Conservation (phyloP, 1,140 invertebrate genomes). For the Habropoda laboriosa region DNA sequence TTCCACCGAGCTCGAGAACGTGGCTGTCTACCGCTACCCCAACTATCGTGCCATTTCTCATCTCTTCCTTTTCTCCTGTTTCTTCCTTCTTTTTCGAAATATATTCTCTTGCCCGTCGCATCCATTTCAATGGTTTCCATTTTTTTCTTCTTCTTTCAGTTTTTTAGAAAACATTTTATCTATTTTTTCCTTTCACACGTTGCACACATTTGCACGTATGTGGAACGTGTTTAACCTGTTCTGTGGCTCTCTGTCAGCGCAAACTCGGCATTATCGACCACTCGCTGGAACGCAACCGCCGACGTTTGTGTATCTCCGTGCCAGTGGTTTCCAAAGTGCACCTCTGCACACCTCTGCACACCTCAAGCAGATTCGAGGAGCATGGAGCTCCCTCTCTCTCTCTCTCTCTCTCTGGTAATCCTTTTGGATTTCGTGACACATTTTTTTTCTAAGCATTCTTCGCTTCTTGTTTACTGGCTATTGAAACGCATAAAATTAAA, state of each 20-base stretch:
- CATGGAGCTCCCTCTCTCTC: too few relatives aligned
- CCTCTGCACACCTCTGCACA: slow-evolving; percentile 25
- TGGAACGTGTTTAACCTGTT: slow-evolving; percentile 12
- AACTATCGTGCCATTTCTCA: too few relatives aligned
- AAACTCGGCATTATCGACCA: slow-evolving; percentile 76
- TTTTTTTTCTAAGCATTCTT: not conserved
- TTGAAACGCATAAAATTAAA: not conserved
- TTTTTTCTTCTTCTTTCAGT: not conserved
- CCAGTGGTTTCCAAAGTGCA: slow-evolving; percentile 39
- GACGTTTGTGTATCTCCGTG: slow-evolving; percentile 32
- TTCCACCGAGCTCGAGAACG: slow-evolving; percentile 56
- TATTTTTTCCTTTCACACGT: not conserved
- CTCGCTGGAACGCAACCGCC: slow-evolving; percentile 29
- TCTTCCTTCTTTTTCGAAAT: not conserved
- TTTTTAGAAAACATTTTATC: not conserved
- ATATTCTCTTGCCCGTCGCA: too few relatives aligned
- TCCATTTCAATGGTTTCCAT: not conserved
- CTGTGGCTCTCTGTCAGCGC: slow-evolving; percentile 63
- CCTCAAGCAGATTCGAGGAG: not conserved
- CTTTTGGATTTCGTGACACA: not conserved
- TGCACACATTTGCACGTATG: not conserved
- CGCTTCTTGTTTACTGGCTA: not conserved
- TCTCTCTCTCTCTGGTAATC: too few relatives aligned
- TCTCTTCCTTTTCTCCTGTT: not conserved
- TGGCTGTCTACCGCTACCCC: too few relatives aligned